Conservation (phyloP, 1,140 invertebrate species). For the Notospermus geniculatus region DNA sequence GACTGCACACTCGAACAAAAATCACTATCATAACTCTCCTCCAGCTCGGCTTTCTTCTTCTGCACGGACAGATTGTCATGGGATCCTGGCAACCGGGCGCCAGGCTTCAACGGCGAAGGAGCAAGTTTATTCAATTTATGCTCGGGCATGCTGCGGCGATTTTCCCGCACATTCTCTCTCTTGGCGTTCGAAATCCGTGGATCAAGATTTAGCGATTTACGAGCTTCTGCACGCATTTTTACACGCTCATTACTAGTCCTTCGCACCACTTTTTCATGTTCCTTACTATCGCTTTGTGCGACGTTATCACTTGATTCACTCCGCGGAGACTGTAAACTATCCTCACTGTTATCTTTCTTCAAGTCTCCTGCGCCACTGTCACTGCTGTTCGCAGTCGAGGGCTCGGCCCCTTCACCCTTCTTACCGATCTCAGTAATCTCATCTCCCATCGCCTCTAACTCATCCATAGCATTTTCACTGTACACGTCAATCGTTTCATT, state of each 20-base stretch:
- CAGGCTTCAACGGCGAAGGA: neutral
- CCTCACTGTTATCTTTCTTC: neutral
- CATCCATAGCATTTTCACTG: conserved; percentile 49
- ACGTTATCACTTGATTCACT: neutral
- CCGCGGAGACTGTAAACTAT: neutral
- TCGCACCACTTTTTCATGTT: neutral
- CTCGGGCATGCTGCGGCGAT: conserved; percentile 3
- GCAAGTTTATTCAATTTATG: conserved; percentile 4
- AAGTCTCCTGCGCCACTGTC: neutral
- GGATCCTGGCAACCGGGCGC: neutral
- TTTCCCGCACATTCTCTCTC: neutral
- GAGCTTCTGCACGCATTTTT: neutral
- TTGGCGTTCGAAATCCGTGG: neutral
- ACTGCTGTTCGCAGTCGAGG: neutral
- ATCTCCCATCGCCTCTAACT: conserved; percentile 42
- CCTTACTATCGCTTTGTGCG: neutral
- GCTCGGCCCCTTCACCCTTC: neutral
- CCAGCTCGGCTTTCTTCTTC: conserved; percentile 6
- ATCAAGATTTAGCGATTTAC: conserved; percentile 7
- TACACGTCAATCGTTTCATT: conserved; percentile 34
- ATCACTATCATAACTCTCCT: neutral
- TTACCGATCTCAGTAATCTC: conserved; percentile 26
- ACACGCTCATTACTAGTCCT: no score
- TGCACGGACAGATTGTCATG: conserved; percentile 2
- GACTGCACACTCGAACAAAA: conserved; percentile 4